These are phyloP conservation scores for Yponomeuta plumbellus DNA, from an alignment of 2,888 invertebrate species.

Conservation along the genomic window DNA sequence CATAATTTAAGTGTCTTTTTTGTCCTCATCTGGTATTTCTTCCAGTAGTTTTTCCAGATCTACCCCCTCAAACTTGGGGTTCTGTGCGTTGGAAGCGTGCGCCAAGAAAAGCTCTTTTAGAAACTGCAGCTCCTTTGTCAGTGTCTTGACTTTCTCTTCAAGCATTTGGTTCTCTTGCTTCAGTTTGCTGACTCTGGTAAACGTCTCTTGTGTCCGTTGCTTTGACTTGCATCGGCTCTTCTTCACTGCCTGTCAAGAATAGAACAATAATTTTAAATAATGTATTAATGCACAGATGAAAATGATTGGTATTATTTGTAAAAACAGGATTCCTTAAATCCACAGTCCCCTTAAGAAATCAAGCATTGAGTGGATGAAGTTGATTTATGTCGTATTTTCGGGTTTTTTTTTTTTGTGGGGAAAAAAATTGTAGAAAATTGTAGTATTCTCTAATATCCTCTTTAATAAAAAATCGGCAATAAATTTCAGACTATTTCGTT, in stretches of 20 bases:
- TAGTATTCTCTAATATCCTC: too few species aligned
- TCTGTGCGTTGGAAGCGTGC: slow-evolving; percentile 81
- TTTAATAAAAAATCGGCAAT: too few species aligned
- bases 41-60: slow-evolving; percentile 75
- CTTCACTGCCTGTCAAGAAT: slow-evolving; percentile 82
- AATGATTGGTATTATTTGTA: too few species aligned
- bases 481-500: too few species aligned
- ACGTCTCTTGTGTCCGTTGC: slow-evolving; percentile 85
- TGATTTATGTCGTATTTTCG: too few species aligned
- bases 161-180: slow-evolving; percentile 87
- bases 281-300: too few species aligned
- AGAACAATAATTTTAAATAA: too few species aligned
- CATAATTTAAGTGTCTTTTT: slow-evolving; percentile 27
- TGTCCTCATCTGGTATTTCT: slow-evolving; percentile 63
- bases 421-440: too few species aligned
- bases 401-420: too few species aligned
- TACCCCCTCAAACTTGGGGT: slow-evolving; percentile 73
- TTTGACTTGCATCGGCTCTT: slow-evolving; percentile 87
- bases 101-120: slow-evolving; percentile 88
- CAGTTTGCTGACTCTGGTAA: slow-evolving; percentile 83
- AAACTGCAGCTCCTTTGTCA: slow-evolving; percentile 88
- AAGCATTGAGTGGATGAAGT: too few species aligned
- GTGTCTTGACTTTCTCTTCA: slow-evolving; percentile 86
- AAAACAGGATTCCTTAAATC: neutral
- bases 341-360: too few species aligned